Conservation (phyloP, 2,888 invertebrate species). For the Chrysolina americana region DNA sequence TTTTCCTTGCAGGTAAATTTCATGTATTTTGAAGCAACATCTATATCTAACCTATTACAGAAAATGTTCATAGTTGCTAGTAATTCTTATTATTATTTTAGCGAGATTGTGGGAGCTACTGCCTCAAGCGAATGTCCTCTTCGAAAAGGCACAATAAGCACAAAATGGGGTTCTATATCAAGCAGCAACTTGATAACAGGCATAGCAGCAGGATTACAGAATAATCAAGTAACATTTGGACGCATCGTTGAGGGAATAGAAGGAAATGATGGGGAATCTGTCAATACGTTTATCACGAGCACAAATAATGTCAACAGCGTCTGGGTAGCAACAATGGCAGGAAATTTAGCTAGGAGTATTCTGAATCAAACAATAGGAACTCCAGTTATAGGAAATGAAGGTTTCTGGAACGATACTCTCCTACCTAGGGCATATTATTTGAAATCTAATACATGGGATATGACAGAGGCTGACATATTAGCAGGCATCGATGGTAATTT, state of each 20-base stretch:
- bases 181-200: conserved; percentile 75
- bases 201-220: conserved; percentile 75
- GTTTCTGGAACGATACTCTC: conserved; percentile 78
- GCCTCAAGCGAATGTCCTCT: conserved; percentile 72
- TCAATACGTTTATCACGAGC: conserved; percentile 34
- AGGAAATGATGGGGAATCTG: conserved; percentile 48
- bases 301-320: conserved; percentile 69
- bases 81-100: conserved; percentile 19
- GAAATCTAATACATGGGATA: conserved; percentile 73
- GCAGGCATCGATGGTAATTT: conserved; percentile 78
- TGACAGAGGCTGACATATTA: conserved; percentile 79
- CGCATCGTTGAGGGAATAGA: conserved; percentile 68
- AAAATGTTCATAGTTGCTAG: no score
- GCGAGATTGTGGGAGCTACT: conserved; percentile 31
- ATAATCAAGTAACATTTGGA: conserved; percentile 72
- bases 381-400: conserved; percentile 71
- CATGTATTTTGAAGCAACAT: no score
- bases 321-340: conserved; percentile 76
- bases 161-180: conserved; percentile 76
- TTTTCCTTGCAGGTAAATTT: no score
- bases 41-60: no score
- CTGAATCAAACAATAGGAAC: conserved; percentile 75
- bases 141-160: conserved; percentile 78
- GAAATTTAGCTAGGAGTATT: conserved; percentile 79
- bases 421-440: conserved; percentile 75